A percentile compares a stretch with the other conserved stretches of the same genome.
Evolutionary conservation across 1,140 invertebrate species (phyloP).

Genomic region (Drosophila orosa): DNA sequence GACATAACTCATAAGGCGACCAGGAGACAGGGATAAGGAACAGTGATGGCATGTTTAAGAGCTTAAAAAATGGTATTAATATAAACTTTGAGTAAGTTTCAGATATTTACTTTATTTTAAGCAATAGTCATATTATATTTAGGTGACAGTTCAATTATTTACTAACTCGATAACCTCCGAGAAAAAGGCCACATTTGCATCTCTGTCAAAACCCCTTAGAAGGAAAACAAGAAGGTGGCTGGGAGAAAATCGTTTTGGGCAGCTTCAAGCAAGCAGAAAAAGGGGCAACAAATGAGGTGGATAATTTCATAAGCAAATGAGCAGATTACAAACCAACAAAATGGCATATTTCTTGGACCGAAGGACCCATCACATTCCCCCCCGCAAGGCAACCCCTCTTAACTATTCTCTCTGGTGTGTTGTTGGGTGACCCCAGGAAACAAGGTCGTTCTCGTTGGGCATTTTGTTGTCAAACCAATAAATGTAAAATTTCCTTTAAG

Average conservation of each 20-base stretch:
- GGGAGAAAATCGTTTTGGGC: constrained; percentile 22
- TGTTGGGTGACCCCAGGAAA: constrained; percentile 43
- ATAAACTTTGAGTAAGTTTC: no score
- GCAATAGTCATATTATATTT: neutral
- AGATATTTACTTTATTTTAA: neutral
- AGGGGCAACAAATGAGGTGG: constrained; percentile 80
- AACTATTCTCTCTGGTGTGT: constrained; percentile 14
- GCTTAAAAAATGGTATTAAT: no score
- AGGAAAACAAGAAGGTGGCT: constrained; percentile 6
- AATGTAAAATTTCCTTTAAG: constrained; percentile 81
- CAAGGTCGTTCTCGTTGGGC: constrained; percentile 53
- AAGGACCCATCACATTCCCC: constrained; percentile 57
- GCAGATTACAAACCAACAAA: constrained; percentile 78
- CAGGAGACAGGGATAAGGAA: constrained; percentile 6
- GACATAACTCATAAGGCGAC: constrained; percentile 67
- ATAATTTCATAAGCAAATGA: constrained; percentile 82
- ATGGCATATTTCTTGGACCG: constrained; percentile 68
- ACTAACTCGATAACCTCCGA: no score
- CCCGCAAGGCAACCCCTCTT: constrained; percentile 7
- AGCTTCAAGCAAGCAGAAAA: constrained; percentile 70
- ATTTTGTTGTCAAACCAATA: constrained; percentile 79
- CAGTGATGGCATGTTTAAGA: constrained; percentile 1
- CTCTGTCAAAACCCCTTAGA: neutral
- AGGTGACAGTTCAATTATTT: neutral
- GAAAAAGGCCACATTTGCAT: constrained; percentile 3